Evolutionary conservation across 1,140 invertebrate species (phyloP).

Genomic region (Drosophila burlai): DNA sequence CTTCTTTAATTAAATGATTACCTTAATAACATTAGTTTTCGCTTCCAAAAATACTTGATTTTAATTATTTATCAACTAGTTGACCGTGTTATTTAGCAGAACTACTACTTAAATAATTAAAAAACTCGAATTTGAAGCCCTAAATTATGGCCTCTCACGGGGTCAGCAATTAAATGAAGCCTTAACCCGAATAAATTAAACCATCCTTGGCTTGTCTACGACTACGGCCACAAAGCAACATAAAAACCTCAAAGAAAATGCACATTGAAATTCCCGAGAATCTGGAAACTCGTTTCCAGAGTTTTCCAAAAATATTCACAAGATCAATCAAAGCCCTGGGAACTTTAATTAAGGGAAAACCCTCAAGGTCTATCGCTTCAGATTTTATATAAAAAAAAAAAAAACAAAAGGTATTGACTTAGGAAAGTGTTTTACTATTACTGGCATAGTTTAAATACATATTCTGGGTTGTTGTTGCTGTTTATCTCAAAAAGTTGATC

Average conservation of each 20-base stretch:
- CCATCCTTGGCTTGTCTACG: neutral
- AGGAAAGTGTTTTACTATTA: too few species aligned
- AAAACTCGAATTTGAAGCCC: neutral
- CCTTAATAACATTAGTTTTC: neutral
- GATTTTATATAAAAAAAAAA: neutral
- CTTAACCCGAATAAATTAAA: slow-evolving; percentile 10
- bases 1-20: neutral
- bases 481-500: too few species aligned
- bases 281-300: neutral
- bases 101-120: neutral
- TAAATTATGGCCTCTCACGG: neutral
- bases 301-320: slow-evolving; percentile 3
- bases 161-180: slow-evolving; percentile 3
- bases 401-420: neutral
- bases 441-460: too few species aligned
- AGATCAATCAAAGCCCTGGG: slow-evolving; percentile 1
- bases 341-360: neutral
- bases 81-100: neutral
- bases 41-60: neutral
- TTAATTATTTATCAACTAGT: neutral
- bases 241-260: neutral
- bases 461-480: too few species aligned
- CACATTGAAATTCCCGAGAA: neutral
- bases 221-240: neutral
- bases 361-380: neutral